These are phyloP conservation scores for Arenaria interpres DNA, from an alignment of 2,113 vertebrate genomes.

Conservation along the genomic window DNA sequence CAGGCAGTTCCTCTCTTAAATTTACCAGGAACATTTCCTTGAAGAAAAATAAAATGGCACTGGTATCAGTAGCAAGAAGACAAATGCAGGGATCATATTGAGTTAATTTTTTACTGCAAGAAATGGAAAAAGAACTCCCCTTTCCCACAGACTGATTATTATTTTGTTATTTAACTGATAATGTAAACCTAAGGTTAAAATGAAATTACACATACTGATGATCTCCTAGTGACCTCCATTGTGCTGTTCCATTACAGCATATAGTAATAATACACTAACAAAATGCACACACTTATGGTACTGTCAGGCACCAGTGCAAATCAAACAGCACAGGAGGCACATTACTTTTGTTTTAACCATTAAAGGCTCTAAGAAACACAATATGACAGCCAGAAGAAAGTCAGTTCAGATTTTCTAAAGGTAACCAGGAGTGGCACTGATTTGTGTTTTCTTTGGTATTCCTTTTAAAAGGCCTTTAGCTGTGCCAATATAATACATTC, in stretches of 20 bases:
- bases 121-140: neutral
- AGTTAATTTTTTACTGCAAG: conserved; percentile 45
- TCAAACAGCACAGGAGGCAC: neutral
- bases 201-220: conserved; percentile 46
- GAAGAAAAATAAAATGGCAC: neutral
- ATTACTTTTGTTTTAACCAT: conserved; percentile 60
- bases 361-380: conserved; percentile 52
- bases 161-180: conserved; percentile 72
- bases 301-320: conserved; percentile 10
- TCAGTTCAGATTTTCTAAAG: neutral
- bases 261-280: conserved; percentile 49
- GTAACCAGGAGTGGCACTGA: conserved; percentile 1
- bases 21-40: neutral
- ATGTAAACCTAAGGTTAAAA: conserved; percentile 65
- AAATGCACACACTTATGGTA: neutral
- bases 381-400: conserved; percentile 46
- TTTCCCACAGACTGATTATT: conserved; percentile 30
- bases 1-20: neutral
- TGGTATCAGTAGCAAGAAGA: neutral
- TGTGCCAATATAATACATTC: conserved; percentile 31
- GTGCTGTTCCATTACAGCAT: conserved; percentile 30
- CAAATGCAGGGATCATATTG: neutral
- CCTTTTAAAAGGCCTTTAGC: conserved; percentile 40
- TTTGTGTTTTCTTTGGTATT: conserved; percentile 19
- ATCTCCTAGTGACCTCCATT: conserved; percentile 54